phyloP scores from a whole-genome alignment of 2,888 invertebrate species.

The Drosophila tanythrix region DNA sequence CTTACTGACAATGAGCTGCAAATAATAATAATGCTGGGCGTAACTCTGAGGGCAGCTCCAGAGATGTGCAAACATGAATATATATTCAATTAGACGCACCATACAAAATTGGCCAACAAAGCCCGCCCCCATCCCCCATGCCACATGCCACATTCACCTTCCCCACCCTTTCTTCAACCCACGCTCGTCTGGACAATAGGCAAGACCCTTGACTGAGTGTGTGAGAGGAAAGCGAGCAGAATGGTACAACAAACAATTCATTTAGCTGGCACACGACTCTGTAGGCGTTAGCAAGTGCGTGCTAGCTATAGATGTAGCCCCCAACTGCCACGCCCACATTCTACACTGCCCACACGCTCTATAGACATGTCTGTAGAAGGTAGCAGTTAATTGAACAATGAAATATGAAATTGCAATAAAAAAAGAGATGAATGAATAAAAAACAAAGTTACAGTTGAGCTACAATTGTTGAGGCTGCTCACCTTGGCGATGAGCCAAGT shows the following conservation, averaged over 20 bases:
- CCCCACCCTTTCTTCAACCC: background rate
- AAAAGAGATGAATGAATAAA: conserved; percentile 7
- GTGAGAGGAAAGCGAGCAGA: conserved; percentile 10
- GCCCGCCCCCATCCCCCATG: background rate
- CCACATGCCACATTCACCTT: background rate
- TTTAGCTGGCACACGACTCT: conserved; percentile 51
- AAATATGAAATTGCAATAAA: conserved; percentile 51
- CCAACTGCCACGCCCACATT: conserved; percentile 44
- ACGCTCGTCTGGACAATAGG: conserved; percentile 45
- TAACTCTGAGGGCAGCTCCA: conserved; percentile 6
- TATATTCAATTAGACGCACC: conserved; percentile 63
- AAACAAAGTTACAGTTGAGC: background rate
- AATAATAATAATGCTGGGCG: conserved; percentile 34
- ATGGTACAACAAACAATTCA: conserved; percentile 54
- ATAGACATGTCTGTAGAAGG: conserved; percentile 32
- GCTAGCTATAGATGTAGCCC: background rate
- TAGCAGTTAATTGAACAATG: conserved; percentile 74
- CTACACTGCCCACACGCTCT: background rate
- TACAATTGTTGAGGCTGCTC: background rate
- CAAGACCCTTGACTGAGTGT: conserved; percentile 10
- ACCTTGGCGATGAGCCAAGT: background rate
- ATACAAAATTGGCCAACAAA: conserved; percentile 45
- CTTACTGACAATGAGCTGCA: conserved; percentile 30
- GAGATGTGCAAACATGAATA: conserved; percentile 52
- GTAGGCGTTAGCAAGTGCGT: conserved; percentile 18